phyloP scores from a whole-genome alignment of 1,140 invertebrate genomes.

The Apis laboriosa region DNA sequence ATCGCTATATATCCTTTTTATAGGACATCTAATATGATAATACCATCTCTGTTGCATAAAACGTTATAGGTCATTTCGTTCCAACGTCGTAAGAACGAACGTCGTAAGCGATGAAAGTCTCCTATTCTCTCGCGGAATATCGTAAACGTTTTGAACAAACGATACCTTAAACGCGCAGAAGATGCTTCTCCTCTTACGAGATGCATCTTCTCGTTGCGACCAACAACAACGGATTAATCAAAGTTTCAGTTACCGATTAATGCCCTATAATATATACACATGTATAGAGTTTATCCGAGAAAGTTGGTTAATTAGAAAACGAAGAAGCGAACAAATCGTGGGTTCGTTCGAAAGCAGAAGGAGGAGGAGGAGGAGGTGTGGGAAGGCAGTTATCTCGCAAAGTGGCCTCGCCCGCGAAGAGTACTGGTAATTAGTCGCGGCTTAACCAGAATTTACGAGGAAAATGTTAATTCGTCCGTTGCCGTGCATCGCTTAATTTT shows the following conservation, averaged over 20 bases:
- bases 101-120: background rate
- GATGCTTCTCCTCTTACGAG: too few species aligned
- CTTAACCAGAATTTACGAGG: slow-evolving; percentile 16
- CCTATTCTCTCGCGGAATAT: background rate
- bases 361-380: too few species aligned
- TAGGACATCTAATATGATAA: slow-evolving; percentile 7
- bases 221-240: too few species aligned
- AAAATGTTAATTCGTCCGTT: background rate
- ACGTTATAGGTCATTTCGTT: slow-evolving; percentile 17
- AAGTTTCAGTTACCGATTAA: too few species aligned
- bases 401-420: slow-evolving; percentile 1
- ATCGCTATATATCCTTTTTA: background rate
- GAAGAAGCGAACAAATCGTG: too few species aligned
- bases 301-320: too few species aligned
- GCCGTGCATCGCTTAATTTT: slow-evolving; percentile 18
- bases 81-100: background rate
- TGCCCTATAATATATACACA: too few species aligned
- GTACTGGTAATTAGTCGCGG: slow-evolving; percentile 24
- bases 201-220: too few species aligned
- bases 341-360: too few species aligned
- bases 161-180: background rate
- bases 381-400: slow-evolving; percentile 2
- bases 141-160: slow-evolving; percentile 4
- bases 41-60: slow-evolving; percentile 1
- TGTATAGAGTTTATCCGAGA: too few species aligned